Evolutionary conservation across 2,888 invertebrate genomes (phyloP).

Genomic region (Syrista parreyssii): DNA sequence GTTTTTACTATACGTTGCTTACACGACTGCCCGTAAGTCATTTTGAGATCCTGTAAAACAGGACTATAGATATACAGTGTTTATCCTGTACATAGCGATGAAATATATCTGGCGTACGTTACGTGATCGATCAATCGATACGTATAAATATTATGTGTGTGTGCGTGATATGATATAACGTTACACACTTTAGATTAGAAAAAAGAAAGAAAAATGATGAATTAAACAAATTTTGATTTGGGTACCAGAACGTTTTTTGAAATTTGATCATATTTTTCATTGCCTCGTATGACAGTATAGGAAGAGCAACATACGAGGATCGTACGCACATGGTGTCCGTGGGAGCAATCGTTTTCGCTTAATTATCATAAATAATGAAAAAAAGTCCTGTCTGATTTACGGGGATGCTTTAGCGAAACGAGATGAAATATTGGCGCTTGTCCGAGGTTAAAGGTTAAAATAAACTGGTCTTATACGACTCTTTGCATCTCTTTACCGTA

Average conservation of each 20-base stretch:
- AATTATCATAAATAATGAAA: constrained; percentile 45
- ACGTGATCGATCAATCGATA: neutral
- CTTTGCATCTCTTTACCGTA: constrained; percentile 24
- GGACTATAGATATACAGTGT: neutral
- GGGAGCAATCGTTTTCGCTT: constrained; percentile 39
- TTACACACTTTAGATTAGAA: neutral
- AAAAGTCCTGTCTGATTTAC: constrained; percentile 36
- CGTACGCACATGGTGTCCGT: constrained; percentile 12
- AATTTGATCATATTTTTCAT: neutral
- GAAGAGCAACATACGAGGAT: constrained; percentile 10
- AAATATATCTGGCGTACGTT: neutral
- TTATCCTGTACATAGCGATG: neutral
- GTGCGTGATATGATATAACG: neutral
- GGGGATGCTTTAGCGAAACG: constrained; percentile 35
- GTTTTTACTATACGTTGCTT: constrained; percentile 15
- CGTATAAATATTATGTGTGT: neutral
- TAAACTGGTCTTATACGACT: constrained; percentile 38
- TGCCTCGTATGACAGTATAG: neutral
- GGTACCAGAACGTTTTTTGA: neutral
- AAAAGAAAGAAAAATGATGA: too few species aligned
- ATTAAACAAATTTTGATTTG: neutral
- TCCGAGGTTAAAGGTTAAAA: constrained; percentile 44
- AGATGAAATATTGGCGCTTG: constrained; percentile 38
- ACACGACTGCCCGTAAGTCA: neutral
- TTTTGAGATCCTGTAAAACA: neutral